Evolutionary conservation across 2,888 invertebrate genomes (phyloP), one percentile per base, ranked within the genome.

Genomic region (Malthinus seriepunctatus): DNA sequence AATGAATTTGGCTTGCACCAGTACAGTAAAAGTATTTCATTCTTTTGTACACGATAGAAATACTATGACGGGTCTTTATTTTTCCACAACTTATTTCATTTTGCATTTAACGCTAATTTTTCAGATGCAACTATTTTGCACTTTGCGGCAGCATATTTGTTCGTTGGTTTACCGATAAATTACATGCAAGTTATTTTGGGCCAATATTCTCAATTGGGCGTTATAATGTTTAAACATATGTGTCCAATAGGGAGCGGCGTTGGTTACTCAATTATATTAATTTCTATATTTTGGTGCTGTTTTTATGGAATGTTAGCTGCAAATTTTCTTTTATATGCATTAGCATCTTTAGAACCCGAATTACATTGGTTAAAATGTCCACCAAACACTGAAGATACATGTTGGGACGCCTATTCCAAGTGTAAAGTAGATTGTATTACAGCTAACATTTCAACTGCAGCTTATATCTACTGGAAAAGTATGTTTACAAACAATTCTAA

Each of bases 131-230:
- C 60, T 12, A 45, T 66, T 1, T n/a, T 67, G 8, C 67, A 66
- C 31, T 60, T 57, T 23, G 31, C 64, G 2, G 11, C 66, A 9
- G 32, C 48, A 9, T 66, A 60, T 39, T 9, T 64, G 0, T 1
- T 65, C 8, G 38, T 68, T n/a, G 68, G 67, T n/a, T 57, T 68
- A 31, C 68, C 68, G 0, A 8, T 66, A n/a, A 45, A 54, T 8
- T 67, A 67, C 34, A 54, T 66, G 51, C 66, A 66, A 52, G 51
- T 64, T 6, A 12, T 64, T 5, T 15, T 68, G n/a, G 67, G 68
- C 9, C 66, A 68, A 35, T 68, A 67, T 42, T 60, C 68, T 7
- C 62, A 62, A 46, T 10, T 62, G 8, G 63, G 67, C 1, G 38
- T 63, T 7, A 53, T 65, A 10, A 48, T 62, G 11, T 57, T 63